Conservation (phyloP, 2,888 invertebrate species). For the Julus scanicus region DNA sequence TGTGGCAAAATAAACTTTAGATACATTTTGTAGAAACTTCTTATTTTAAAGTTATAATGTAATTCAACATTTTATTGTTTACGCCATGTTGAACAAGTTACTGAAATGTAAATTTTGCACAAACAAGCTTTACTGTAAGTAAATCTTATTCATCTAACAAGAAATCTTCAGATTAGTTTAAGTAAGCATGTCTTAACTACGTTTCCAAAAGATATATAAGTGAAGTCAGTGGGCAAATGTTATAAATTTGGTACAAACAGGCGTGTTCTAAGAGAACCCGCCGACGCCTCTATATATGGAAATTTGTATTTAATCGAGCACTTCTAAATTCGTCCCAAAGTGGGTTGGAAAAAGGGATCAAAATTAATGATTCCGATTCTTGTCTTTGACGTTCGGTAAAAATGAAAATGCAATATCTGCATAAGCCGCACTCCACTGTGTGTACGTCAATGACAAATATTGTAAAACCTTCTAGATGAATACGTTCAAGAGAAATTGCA, state of each 20-base stretch:
- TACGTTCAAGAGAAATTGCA: background rate
- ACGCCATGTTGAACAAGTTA: too few species aligned
- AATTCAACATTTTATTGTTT: too few species aligned
- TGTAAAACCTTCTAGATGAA: slow-evolving; percentile 11
- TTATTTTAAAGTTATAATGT: too few species aligned
- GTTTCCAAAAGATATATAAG: too few species aligned
- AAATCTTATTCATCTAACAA: too few species aligned
- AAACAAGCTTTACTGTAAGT: too few species aligned
- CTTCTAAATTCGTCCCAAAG: slow-evolving; percentile 8
- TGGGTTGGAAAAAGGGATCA: background rate
- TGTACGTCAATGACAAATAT: background rate
- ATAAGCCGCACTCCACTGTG: slow-evolving; percentile 6
- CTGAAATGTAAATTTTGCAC: too few species aligned
- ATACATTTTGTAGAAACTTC: too few species aligned
- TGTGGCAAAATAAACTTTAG: too few species aligned
- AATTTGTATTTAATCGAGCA: slow-evolving; percentile 5
- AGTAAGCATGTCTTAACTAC: too few species aligned
- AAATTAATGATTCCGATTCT: background rate
- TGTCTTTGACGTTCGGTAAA: background rate
- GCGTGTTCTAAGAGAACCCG: background rate
- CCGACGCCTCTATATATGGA: background rate
- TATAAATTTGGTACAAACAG: background rate
- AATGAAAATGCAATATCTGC: background rate
- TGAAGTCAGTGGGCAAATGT: background rate
- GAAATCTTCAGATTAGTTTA: too few species aligned